Base-by-base conservation (phyloP, 2,113 vertebrate genomes). In the Centrocercus urophasianus region DNA sequence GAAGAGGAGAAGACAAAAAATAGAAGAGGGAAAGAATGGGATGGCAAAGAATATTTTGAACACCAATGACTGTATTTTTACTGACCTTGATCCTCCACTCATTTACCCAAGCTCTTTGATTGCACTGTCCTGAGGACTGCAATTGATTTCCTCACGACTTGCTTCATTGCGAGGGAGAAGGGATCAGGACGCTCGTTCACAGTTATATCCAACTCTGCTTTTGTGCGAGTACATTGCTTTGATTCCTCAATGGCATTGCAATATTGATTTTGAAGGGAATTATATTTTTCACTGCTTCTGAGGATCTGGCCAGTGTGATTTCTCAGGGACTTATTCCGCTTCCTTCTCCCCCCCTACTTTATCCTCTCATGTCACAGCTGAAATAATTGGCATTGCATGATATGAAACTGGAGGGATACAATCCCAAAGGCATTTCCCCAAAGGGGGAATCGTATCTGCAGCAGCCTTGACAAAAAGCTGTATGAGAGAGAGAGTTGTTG, bases 191-290 rank as follows among this genome's bases (percentile, higher is more conserved):
- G 69, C 66, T 91, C 88, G 76, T 90, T 95, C 80, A 42, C 4
- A 42, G 60, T 57, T 86, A 61, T 75, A 88, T 93, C 75, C 90
- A 81, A 77, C 86, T 92, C 80, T 79, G 76, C 59, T 78, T 77
- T 93, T 5, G 0, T 70, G 90, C 70, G 57, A 88, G 76, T 86
- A 65, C 83, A 60, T 75, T 65, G 88, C 80, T 96, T 95, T 96
- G 95, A 96, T 96, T 94, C 95, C 93, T 96, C 95, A 88, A 43
- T 13, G 91, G 96, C 89, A 95, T 89, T 94, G 77, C 73, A 59
- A 81, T 96, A 96, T 95, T 93, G 94, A 95, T 96, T 96, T 95
- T 90, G 91, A 93, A 95, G 86, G 88, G 92, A 96, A 96, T 96
- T 95, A 89, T 77, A 93, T 96, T 96, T 91, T 94, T 94, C 70